These are phyloP conservation scores for Hemithea aestivaria DNA, from an alignment of 2,888 invertebrate species.

Conservation along the genomic window DNA sequence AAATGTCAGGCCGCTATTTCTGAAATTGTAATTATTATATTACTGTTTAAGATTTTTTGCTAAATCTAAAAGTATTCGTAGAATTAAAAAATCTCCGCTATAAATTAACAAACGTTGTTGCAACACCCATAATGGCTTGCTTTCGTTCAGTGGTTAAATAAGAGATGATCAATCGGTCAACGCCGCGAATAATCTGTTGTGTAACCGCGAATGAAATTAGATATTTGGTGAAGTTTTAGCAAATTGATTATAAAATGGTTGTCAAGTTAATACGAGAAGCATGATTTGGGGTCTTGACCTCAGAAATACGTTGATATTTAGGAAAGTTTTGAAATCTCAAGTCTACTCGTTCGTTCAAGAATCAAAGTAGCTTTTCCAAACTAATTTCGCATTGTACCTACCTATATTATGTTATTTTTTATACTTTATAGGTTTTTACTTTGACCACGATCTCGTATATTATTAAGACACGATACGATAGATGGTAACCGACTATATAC, in stretches of 20 bases:
- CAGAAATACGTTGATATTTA: neutral
- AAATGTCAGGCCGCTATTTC: no score
- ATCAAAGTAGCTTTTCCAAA: no score
- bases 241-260: constrained; percentile 17
- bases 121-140: neutral
- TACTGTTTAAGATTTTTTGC: neutral
- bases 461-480: no score
- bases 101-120: no score
- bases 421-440: no score
- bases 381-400: no score
- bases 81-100: no score
- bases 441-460: no score
- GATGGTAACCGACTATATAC: no score
- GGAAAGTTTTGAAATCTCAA: neutral
- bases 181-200: constrained; percentile 13
- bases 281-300: constrained; percentile 9
- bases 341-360: no score
- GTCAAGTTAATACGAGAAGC: constrained; percentile 4
- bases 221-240: constrained; percentile 7
- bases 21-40: no score
- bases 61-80: neutral
- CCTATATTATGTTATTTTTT: no score
- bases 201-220: constrained; percentile 13
- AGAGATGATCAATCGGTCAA: constrained; percentile 15
- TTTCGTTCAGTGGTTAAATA: constrained; percentile 5